A percentile compares a stretch with the other conserved stretches of the same genome.
phyloP scores from a whole-genome alignment of 2,888 invertebrate genomes.

The Sclerodermus sp. region DNA sequence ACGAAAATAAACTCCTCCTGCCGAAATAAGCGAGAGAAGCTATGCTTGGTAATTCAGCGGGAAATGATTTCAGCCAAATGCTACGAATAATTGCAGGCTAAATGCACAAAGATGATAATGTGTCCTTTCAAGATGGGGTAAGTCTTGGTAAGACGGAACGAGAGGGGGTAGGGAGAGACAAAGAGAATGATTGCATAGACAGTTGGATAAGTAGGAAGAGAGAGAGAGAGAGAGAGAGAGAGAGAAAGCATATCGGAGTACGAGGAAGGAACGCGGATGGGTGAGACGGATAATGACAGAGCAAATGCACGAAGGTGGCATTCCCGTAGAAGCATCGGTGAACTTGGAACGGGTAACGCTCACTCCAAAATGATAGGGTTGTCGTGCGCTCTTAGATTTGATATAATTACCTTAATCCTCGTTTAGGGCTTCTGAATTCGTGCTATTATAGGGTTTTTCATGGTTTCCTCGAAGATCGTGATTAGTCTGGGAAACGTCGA shows the following conservation, averaged over 20 bases:
- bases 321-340: background rate
- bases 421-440: background rate
- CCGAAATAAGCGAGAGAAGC: too few species aligned
- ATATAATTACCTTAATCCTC: constrained; percentile 22
- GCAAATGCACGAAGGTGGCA: constrained; percentile 3
- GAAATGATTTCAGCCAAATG: too few species aligned
- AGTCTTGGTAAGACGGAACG: background rate
- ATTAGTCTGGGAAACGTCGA: constrained; percentile 24
- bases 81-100: too few species aligned
- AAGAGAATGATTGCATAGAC: background rate
- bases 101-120: background rate
- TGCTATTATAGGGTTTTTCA: constrained; percentile 4
- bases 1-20: too few species aligned
- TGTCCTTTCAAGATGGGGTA: background rate
- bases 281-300: constrained; percentile 6
- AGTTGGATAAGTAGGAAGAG: constrained; percentile 8
- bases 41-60: too few species aligned
- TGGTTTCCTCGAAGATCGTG: constrained; percentile 10
- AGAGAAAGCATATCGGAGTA: constrained; percentile 1
- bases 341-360: constrained; percentile 13
- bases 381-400: constrained; percentile 31
- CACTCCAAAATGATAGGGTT: constrained; percentile 32
- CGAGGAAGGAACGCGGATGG: too few species aligned
- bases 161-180: constrained; percentile 1
- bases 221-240: constrained; percentile 12